These are phyloP conservation scores for Spea hammondii DNA, from an alignment of 2,797 vertebrate genomes.

Conservation along the genomic window DNA sequence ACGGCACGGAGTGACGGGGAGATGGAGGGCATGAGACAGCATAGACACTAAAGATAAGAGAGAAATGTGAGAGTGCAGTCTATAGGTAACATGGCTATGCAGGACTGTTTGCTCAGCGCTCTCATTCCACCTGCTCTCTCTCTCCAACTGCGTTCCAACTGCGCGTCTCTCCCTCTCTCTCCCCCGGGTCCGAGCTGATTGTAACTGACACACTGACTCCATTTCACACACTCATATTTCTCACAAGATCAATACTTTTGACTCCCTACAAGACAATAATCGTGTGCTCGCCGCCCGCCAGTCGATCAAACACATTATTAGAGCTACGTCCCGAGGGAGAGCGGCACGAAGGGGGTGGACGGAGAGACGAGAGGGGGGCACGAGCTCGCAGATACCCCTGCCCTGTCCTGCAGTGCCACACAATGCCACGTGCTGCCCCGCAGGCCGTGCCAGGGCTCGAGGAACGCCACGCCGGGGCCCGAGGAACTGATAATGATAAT, in stretches of 20 bases:
- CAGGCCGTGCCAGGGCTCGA: background rate
- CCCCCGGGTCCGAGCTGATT: conserved; percentile 89
- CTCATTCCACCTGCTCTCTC: conserved; percentile 4
- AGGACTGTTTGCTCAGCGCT: conserved; percentile 1
- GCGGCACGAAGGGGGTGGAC: conserved; percentile 54
- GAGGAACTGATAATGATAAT: background rate
- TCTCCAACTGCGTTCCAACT: background rate
- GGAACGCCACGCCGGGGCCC: background rate
- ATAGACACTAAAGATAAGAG: no score
- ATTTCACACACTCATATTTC: conserved; percentile 93
- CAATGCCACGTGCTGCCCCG: conserved; percentile 28
- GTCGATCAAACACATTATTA: conserved; percentile 95
- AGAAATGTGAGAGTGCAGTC: background rate
- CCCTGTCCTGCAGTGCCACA: conserved; percentile 29
- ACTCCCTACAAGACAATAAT: conserved; percentile 98
- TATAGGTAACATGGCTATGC: background rate
- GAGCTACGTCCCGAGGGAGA: conserved; percentile 80
- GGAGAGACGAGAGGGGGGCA: conserved; percentile 53
- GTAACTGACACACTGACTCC: conserved; percentile 94
- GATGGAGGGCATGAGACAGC: background rate
- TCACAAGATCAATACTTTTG: conserved; percentile 94
- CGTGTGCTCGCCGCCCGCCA: conserved; percentile 78
- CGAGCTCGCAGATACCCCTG: conserved; percentile 42
- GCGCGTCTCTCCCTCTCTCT: conserved; percentile 57
- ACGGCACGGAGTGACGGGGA: background rate